These are phyloP conservation scores for Dunckerocampus dactyliophorus DNA, from an alignment of 2,113 vertebrate genomes.

Conservation along the genomic window DNA sequence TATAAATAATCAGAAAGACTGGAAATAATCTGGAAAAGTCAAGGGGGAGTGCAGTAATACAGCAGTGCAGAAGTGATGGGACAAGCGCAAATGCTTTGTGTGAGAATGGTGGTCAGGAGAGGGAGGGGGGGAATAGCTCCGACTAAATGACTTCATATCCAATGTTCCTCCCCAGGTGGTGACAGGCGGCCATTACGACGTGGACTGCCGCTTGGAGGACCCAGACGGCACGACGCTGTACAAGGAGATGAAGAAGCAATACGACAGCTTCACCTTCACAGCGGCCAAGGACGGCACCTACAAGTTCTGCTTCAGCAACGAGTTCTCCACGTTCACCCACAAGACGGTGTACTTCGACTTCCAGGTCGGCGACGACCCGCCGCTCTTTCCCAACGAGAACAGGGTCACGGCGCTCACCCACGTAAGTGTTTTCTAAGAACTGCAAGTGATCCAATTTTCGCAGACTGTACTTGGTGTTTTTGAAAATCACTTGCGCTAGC, in stretches of 20 bases:
- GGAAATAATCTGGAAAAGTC: too few species aligned
- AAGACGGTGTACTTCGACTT: slow-evolving; percentile 99
- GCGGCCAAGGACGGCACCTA: slow-evolving; percentile 89
- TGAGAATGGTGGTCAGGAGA: too few species aligned
- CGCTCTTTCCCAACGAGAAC: slow-evolving; percentile 95
- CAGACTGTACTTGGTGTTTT: too few species aligned
- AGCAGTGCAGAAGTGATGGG: too few species aligned
- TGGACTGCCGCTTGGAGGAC: slow-evolving; percentile 93
- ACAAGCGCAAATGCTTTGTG: too few species aligned
- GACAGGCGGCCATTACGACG: slow-evolving; percentile 96
- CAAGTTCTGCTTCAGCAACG: slow-evolving; percentile 98
- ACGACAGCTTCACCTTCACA: slow-evolving; percentile 96
- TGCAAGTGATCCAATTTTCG: neutral
- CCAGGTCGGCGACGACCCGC: slow-evolving; percentile 96
- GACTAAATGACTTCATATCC: too few species aligned
- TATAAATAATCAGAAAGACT: too few species aligned
- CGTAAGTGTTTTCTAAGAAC: slow-evolving; percentile 65
- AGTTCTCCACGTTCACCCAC: slow-evolving; percentile 98
- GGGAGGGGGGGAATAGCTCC: too few species aligned
- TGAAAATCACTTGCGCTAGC: too few species aligned
- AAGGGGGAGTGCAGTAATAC: too few species aligned
- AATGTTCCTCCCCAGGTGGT: slow-evolving; percentile 78
- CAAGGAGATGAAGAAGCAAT: slow-evolving; percentile 99
- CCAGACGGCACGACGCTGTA: slow-evolving; percentile 87
- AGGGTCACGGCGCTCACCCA: slow-evolving; percentile 94